These are phyloP conservation scores for Parelbella ahira DNA, from an alignment of 2,888 invertebrate genomes.

Conservation along the genomic window DNA sequence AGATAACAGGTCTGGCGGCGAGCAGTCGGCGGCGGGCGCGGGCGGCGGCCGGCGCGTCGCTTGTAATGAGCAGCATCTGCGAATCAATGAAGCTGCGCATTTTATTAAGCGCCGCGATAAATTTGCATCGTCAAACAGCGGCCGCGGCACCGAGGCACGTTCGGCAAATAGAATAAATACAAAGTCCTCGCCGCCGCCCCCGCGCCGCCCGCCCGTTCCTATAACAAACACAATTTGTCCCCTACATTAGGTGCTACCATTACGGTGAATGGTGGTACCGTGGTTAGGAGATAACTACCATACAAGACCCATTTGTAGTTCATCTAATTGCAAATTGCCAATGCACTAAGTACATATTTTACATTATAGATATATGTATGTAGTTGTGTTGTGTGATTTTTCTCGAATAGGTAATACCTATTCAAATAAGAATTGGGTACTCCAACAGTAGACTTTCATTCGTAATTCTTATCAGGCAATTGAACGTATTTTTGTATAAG, in stretches of 20 bases:
- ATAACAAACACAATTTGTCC: slow-evolving; percentile 70
- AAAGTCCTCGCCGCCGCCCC: slow-evolving; percentile 50
- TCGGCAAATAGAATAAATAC: slow-evolving; percentile 77
- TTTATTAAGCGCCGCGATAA: slow-evolving; percentile 73
- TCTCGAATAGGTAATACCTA: too few species aligned
- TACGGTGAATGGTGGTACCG: slow-evolving; percentile 22
- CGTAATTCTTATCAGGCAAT: too few species aligned
- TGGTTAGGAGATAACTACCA: too few species aligned
- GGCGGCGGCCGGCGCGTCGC: slow-evolving; percentile 40
- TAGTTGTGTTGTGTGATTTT: too few species aligned
- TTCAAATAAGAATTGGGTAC: too few species aligned
- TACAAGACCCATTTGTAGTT: too few species aligned
- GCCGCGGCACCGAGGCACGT: slow-evolving; percentile 68
- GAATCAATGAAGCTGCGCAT: slow-evolving; percentile 68
- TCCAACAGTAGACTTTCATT: too few species aligned
- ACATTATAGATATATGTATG: too few species aligned
- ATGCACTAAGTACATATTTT: too few species aligned
- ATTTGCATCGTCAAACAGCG: slow-evolving; percentile 77
- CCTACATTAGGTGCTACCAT: slow-evolving; percentile 58
- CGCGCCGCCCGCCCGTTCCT: slow-evolving; percentile 46
- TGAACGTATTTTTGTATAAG: too few species aligned
- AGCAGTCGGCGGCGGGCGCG: slow-evolving; percentile 32
- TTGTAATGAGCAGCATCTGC: slow-evolving; percentile 65
- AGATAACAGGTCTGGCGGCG: slow-evolving; percentile 50
- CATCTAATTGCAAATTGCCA: too few species aligned